These are phyloP conservation scores for Galeopterus variegatus DNA, from an alignment of 2,113 vertebrate genomes.

Conservation along the genomic window DNA sequence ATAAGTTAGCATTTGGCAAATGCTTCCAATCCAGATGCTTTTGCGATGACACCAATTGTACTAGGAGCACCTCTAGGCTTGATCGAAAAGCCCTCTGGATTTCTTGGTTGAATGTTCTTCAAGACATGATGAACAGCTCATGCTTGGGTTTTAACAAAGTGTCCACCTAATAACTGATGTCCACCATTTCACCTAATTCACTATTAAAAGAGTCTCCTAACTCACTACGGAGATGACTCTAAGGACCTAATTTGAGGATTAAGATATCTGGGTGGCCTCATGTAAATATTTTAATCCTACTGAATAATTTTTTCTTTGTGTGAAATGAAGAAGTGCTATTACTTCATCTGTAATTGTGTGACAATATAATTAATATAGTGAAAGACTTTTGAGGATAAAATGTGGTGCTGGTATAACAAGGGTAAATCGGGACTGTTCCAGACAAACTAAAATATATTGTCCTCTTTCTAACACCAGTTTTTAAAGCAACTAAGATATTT, in stretches of 20 bases:
- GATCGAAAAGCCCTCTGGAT: background rate
- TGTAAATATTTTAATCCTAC: background rate
- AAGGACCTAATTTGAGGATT: background rate
- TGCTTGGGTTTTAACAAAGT: background rate
- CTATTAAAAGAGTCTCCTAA: background rate
- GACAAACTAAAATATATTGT: background rate
- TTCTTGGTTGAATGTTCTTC: background rate
- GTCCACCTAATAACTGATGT: background rate
- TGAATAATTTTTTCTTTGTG: background rate
- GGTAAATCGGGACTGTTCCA: background rate
- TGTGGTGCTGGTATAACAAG: background rate
- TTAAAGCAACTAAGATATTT: background rate
- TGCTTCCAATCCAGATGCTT: background rate
- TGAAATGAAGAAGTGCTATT: background rate
- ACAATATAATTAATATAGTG: background rate
- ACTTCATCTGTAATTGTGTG: background rate
- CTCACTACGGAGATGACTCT: background rate
- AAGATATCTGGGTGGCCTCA: background rate
- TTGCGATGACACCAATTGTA: background rate
- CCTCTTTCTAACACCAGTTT: background rate
- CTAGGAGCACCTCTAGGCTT: background rate
- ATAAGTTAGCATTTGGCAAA: slow-evolving; percentile 32
- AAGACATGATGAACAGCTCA: background rate
- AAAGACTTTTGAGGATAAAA: background rate
- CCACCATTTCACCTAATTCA: background rate